Evolutionary conservation across 2,888 invertebrate species (phyloP).

Genomic region (Ormyrus labotus): DNA sequence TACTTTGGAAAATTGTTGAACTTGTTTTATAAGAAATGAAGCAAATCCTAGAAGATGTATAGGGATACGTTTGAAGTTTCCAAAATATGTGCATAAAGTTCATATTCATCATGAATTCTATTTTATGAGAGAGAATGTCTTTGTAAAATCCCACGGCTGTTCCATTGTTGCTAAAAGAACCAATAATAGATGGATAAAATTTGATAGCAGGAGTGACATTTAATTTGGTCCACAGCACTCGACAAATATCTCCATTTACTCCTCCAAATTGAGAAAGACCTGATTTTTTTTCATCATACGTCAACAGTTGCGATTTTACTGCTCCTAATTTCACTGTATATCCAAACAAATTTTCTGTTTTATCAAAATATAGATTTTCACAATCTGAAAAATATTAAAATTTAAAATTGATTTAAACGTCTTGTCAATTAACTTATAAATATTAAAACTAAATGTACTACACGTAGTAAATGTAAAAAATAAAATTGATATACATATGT

Average conservation of each 20-base stretch:
- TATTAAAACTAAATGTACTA: too few species aligned
- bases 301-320: neutral
- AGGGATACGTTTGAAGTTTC: constrained; percentile 22
- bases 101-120: constrained; percentile 23
- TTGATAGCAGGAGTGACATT: neutral
- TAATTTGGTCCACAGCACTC: neutral
- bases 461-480: too few species aligned
- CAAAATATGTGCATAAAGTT: constrained; percentile 11
- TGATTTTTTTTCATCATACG: neutral
- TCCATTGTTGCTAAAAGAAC: neutral
- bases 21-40: constrained; percentile 1
- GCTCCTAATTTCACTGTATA: constrained; percentile 13
- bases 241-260: constrained; percentile 4
- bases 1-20: neutral
- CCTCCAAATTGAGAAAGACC: constrained; percentile 14
- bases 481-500: too few species aligned
- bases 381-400: neutral
- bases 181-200: neutral
- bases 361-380: constrained; percentile 18
- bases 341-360: constrained; percentile 3
- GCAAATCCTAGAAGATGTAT: constrained; percentile 4
- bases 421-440: too few species aligned
- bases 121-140: neutral
- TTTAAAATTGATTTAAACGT: neutral
- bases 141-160: neutral